Conservation (phyloP, 2,888 invertebrate genomes). For the Eulithis prunata region DNA sequence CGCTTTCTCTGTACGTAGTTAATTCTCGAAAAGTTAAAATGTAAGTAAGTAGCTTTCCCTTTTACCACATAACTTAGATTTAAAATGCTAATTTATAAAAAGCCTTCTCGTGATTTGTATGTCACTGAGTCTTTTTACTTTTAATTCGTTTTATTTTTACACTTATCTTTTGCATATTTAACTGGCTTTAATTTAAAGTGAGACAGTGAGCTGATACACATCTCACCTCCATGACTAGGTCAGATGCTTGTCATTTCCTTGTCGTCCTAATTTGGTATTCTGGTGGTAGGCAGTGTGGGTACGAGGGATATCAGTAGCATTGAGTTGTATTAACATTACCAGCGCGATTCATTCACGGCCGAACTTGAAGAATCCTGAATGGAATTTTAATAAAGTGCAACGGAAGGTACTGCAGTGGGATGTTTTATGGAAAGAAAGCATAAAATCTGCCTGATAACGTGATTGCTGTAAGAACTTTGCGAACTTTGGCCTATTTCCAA, state of each 20-base stretch:
- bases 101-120: constrained; percentile 4
- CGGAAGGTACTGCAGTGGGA: too few species aligned
- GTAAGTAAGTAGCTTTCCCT: too few species aligned
- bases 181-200: constrained; percentile 1
- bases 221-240: constrained; percentile 39
- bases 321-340: constrained; percentile 57
- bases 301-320: constrained; percentile 51
- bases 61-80: background rate
- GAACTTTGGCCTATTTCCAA: too few species aligned
- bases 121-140: background rate
- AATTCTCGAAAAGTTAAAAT: too few species aligned
- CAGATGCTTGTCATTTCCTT: constrained; percentile 37
- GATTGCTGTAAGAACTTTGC: too few species aligned
- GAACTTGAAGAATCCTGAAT: constrained; percentile 33
- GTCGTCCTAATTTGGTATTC: constrained; percentile 53
- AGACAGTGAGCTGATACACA: constrained; percentile 29
- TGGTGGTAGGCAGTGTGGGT: constrained; percentile 31
- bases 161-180: constrained; percentile 2
- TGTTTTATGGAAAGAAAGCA: too few species aligned
- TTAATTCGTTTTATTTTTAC: constrained; percentile 5
- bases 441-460: too few species aligned
- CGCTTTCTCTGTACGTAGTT: too few species aligned
- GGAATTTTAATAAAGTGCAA: constrained; percentile 37
- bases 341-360: constrained; percentile 50
- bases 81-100: constrained; percentile 5